Conservation (phyloP, 2,888 invertebrate species). For the Cataglyphis livida region DNA sequence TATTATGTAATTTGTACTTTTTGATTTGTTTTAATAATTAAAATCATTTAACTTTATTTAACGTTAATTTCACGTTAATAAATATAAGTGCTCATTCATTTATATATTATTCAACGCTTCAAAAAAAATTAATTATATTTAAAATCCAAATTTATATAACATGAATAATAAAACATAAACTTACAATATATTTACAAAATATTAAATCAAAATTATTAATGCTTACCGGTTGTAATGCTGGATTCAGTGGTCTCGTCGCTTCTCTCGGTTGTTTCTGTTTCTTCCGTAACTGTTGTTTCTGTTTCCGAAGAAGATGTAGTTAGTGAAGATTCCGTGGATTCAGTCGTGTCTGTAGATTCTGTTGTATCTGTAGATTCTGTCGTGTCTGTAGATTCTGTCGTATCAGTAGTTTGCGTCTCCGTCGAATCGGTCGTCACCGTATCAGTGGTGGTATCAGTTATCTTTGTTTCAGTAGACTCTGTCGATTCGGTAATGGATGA, state of each 20-base stretch:
- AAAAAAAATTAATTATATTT: not conserved
- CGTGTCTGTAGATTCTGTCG: slow-evolving; percentile 53
- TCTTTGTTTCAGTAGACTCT: slow-evolving; percentile 46
- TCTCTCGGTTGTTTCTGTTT: slow-evolving; percentile 61
- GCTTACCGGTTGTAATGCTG: slow-evolving; percentile 52
- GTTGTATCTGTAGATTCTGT: slow-evolving; percentile 57
- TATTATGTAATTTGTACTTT: not conserved
- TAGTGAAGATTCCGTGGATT: slow-evolving; percentile 66
- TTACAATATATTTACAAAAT: not conserved
- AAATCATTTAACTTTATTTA: not conserved
- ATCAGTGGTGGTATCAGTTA: slow-evolving; percentile 52
- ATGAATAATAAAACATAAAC: slow-evolving; percentile 2
- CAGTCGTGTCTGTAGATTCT: slow-evolving; percentile 69
- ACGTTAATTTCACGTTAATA: not conserved
- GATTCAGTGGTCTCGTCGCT: slow-evolving; percentile 40
- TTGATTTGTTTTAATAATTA: not conserved
- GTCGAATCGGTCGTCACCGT: slow-evolving; percentile 50
- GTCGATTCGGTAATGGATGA: slow-evolving; percentile 63
- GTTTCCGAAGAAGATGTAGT: slow-evolving; percentile 71
- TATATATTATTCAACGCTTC: not conserved
- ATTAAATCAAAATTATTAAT: not conserved
- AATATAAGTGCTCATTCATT: not conserved
- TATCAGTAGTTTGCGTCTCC: slow-evolving; percentile 9
- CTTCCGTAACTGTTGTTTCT: slow-evolving; percentile 61
- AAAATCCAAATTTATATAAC: not conserved